Base-by-base conservation (phyloP, 2,797 vertebrate genomes). In the Echiichthys vipera region DNA sequence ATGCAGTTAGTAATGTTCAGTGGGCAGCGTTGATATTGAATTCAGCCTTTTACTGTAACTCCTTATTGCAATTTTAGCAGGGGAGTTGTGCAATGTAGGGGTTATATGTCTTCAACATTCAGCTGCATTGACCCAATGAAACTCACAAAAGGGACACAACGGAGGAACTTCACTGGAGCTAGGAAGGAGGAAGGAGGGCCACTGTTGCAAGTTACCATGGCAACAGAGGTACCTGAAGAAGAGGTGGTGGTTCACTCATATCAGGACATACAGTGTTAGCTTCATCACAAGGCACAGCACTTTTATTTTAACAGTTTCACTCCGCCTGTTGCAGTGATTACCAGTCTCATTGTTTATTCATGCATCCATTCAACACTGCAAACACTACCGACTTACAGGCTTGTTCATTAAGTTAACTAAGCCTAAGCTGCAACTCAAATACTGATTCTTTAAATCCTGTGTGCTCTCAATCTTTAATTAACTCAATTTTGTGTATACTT, bases 1-100 rank as follows among this genome's bases (percentile, higher is more conserved):
- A 87, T 88, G 40, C 5, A 57, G 42, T 71, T 46, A 62, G 59
- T 77, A 45, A 25, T 74, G 42, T 84, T 63, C 65, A 59, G 25
- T 62, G 71, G 55, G 53, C 51, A 65, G 65, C 32, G 58, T 40
- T 54, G 58, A 65, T 37, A 71, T 27, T 71, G 57, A 77, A 74
- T 59, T 56, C 39, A 43, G 53, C 34, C 46, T 77, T 84, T 82
- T 68, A 77, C 76, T 70, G 7, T 20, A 24, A 14, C 46, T 54
- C 29, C 45, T 73, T 20, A 65, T 47, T 79, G n/a, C 43, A 42
- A 17, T 54, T n/a, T 55, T 77, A 71, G 46, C 29, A 50, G 18
- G 32, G 51, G 36, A 46, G 43, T 73, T 39, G 43, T 51, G 63
- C 53, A 43, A 36, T 34, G 0, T 1, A 14, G 65, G 25, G 57